A percentile compares a stretch with the other conserved stretches of the same genome.
These are phyloP conservation scores for Drosophila arawakana DNA, from an alignment of 1,140 invertebrate species.

Conservation along the genomic window DNA sequence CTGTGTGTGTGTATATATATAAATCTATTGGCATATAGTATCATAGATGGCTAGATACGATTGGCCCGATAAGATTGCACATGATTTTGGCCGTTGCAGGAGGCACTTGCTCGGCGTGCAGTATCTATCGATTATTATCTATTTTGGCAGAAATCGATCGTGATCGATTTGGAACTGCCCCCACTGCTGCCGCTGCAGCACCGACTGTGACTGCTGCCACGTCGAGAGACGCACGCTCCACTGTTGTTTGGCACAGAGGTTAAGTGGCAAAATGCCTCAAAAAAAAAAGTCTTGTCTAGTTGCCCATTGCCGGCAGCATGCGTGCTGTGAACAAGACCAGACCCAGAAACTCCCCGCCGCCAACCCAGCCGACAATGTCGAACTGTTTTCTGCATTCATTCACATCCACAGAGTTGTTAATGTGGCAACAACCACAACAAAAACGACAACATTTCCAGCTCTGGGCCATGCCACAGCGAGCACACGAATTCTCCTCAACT, in stretches of 20 bases:
- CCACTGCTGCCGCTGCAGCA: slow-evolving; percentile 14
- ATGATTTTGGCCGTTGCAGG: slow-evolving; percentile 33
- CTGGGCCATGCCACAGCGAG: slow-evolving; percentile 16
- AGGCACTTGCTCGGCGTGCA: slow-evolving; percentile 31
- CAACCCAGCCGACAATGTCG: background rate
- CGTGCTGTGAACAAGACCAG: slow-evolving; percentile 38
- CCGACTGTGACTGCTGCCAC: slow-evolving; percentile 1
- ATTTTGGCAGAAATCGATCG: slow-evolving; percentile 70
- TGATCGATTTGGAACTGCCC: slow-evolving; percentile 64
- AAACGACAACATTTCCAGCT: slow-evolving; percentile 15
- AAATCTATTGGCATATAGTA: slow-evolving; percentile 6
- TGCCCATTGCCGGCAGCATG: slow-evolving; percentile 35
- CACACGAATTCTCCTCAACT: slow-evolving; percentile 22
- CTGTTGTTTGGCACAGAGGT: slow-evolving; percentile 36
- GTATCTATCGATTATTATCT: slow-evolving; percentile 60
- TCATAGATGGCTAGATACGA: slow-evolving; percentile 16
- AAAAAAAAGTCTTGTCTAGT: slow-evolving; percentile 22
- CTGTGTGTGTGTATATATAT: slow-evolving; percentile 11
- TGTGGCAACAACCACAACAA: slow-evolving; percentile 42
- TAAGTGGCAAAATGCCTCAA: slow-evolving; percentile 45
- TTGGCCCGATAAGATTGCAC: slow-evolving; percentile 42
- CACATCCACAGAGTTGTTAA: slow-evolving; percentile 55
- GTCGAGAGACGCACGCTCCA: slow-evolving; percentile 16
- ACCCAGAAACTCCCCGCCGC: background rate
- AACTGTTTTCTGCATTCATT: slow-evolving; percentile 25